A percentile compares a stretch with the other conserved stretches of the same genome.
Evolutionary conservation across 2,888 invertebrate genomes (phyloP).

Genomic region (Ectobius pallidus): DNA sequence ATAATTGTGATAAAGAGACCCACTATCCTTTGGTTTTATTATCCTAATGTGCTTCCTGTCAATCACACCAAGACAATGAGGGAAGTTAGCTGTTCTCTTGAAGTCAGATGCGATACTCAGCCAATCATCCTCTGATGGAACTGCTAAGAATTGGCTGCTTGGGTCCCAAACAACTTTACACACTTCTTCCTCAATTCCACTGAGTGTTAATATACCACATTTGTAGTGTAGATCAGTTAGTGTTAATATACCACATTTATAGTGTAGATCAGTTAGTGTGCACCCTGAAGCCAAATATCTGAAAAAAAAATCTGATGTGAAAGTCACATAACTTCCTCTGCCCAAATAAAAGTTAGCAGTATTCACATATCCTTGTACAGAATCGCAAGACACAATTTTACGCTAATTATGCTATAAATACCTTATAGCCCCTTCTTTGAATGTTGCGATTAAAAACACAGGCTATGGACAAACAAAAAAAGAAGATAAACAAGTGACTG

Average conservation of each 20-base stretch:
- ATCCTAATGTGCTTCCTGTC: constrained; percentile 48
- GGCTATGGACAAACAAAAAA: too few species aligned
- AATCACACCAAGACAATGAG: constrained; percentile 47
- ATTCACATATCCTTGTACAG: too few species aligned
- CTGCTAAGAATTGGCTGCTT: constrained; percentile 28
- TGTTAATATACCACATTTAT: too few species aligned
- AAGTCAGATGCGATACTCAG: constrained; percentile 45
- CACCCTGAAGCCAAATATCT: background rate
- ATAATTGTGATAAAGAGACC: constrained; percentile 46
- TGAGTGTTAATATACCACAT: constrained; percentile 45
- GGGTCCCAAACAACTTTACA: constrained; percentile 44
- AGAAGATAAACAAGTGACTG: too few species aligned
- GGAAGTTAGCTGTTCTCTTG: constrained; percentile 46
- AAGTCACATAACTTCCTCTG: too few species aligned
- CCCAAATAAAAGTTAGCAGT: too few species aligned
- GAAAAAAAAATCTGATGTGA: too few species aligned
- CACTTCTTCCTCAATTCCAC: constrained; percentile 45
- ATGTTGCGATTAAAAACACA: too few species aligned
- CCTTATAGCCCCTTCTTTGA: too few species aligned
- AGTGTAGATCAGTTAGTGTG: constrained; percentile 47
- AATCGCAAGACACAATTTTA: too few species aligned
- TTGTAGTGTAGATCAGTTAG: too few species aligned
- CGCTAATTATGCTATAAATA: too few species aligned
- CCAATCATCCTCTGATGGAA: constrained; percentile 40
- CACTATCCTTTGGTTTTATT: constrained; percentile 44